Percentiles rank a stretch among this genome's conserved stretches.
phyloP scores from a whole-genome alignment of 1,140 invertebrate species.

The Drosophila grimshawi region DNA sequence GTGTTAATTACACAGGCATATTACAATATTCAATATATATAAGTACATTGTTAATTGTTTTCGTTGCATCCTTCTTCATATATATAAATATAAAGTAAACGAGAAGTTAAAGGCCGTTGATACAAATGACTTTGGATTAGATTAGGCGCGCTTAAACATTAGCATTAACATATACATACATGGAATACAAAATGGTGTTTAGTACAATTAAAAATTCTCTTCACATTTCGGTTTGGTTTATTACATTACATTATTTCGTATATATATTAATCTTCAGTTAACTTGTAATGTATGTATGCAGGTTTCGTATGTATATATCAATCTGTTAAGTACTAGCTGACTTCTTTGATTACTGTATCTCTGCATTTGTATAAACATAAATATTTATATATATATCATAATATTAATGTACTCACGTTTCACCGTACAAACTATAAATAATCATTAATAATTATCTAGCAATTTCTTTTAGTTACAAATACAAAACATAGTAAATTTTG shows the following conservation, averaged over 20 bases:
- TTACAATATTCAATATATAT: constrained; percentile 65
- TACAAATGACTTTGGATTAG: constrained; percentile 82
- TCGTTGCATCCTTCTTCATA: constrained; percentile 69
- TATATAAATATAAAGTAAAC: constrained; percentile 71
- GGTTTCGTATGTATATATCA: constrained; percentile 33
- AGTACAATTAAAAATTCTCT: constrained; percentile 82
- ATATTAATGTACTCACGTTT: constrained; percentile 49
- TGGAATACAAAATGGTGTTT: constrained; percentile 80
- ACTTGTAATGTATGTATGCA: constrained; percentile 28
- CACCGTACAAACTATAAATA: constrained; percentile 63
- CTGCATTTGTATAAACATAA: constrained; percentile 35
- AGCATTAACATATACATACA: constrained; percentile 69
- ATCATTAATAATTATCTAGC: constrained; percentile 72
- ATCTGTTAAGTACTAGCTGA: constrained; percentile 68
- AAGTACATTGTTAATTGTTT: constrained; percentile 80
- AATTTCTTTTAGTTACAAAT: constrained; percentile 78
- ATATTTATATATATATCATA: constrained; percentile 58
- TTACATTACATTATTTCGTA: constrained; percentile 73
- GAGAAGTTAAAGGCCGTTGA: constrained; percentile 79
- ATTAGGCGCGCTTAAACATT: constrained; percentile 76
- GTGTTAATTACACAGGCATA: constrained; percentile 50
- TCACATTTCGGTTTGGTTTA: constrained; percentile 81
- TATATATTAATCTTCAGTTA: constrained; percentile 54
- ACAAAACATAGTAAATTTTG: constrained; percentile 63
- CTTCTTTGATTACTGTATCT: constrained; percentile 34